Evolutionary conservation across 2,888 invertebrate species (phyloP).

Genomic region (Strigamia crassipes): DNA sequence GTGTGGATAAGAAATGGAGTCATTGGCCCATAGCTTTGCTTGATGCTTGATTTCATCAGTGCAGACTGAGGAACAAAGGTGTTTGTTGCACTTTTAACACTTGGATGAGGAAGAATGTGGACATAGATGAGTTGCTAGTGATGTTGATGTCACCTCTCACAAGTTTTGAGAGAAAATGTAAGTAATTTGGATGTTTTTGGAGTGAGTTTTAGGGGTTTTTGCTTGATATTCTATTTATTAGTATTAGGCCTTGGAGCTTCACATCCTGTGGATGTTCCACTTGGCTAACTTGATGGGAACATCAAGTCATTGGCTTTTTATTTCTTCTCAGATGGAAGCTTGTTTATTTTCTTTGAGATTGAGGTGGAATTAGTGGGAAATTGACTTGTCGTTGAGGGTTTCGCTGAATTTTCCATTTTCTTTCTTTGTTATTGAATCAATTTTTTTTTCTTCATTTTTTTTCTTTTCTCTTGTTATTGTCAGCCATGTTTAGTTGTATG

Average conservation of each 20-base stretch:
- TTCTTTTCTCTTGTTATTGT: not conserved
- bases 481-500: not conserved
- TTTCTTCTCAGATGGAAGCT: not conserved
- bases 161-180: slow-evolving; percentile 8
- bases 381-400: not conserved
- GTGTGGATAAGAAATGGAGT: not conserved
- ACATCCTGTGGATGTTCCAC: slow-evolving; percentile 25
- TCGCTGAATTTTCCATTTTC: not conserved
- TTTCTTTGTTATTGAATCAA: not conserved
- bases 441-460: not conserved
- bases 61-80: not conserved
- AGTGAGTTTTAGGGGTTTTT: not conserved
- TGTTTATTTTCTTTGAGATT: not conserved
- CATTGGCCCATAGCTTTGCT: not conserved
- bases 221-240: not conserved
- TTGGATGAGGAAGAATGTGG: not conserved
- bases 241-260: slow-evolving; percentile 27
- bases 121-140: not conserved
- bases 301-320: slow-evolving; percentile 18
- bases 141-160: slow-evolving; percentile 5
- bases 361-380: not conserved
- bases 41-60: not conserved
- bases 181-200: not conserved
- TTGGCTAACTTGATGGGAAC: slow-evolving; percentile 18
- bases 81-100: not conserved